A percentile compares a stretch with the other conserved stretches of the same genome.
Conservation (phyloP, 2,113 vertebrate species). For the Mesembrinibis cayennensis region DNA sequence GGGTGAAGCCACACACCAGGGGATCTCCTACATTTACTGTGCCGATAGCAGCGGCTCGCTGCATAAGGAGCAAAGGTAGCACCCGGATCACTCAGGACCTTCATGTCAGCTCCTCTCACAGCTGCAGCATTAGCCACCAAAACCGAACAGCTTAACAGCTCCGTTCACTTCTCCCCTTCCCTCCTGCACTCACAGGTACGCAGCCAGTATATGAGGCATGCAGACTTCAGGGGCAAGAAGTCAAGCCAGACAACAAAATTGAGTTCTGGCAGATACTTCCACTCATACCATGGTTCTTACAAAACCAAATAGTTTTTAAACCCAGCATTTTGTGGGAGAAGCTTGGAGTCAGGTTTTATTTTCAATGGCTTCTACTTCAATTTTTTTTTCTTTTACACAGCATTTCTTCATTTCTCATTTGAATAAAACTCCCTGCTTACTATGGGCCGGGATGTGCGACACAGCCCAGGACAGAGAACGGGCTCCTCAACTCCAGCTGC, state of each 20-base stretch:
- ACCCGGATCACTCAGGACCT: background rate
- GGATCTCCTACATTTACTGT: background rate
- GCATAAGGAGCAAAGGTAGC: background rate
- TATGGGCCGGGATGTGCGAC: background rate
- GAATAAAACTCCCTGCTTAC: background rate
- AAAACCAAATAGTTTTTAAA: background rate
- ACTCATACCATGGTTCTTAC: background rate
- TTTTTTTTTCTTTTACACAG: background rate
- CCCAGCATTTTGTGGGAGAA: background rate
- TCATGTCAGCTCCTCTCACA: background rate
- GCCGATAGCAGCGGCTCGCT: background rate
- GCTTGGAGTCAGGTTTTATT: background rate
- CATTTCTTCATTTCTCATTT: background rate
- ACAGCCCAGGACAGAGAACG: accelerated
- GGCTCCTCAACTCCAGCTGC: background rate
- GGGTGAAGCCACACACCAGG: background rate
- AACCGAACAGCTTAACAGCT: background rate
- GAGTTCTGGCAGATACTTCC: background rate
- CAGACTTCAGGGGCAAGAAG: background rate
- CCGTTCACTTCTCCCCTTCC: background rate
- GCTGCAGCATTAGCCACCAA: background rate
- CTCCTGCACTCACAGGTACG: background rate
- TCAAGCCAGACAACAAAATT: background rate
- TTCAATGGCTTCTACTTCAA: background rate
- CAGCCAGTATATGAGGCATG: accelerated